These are phyloP conservation scores for Cynocephalus volans DNA, from an alignment of 2,113 vertebrate species.

Conservation along the genomic window DNA sequence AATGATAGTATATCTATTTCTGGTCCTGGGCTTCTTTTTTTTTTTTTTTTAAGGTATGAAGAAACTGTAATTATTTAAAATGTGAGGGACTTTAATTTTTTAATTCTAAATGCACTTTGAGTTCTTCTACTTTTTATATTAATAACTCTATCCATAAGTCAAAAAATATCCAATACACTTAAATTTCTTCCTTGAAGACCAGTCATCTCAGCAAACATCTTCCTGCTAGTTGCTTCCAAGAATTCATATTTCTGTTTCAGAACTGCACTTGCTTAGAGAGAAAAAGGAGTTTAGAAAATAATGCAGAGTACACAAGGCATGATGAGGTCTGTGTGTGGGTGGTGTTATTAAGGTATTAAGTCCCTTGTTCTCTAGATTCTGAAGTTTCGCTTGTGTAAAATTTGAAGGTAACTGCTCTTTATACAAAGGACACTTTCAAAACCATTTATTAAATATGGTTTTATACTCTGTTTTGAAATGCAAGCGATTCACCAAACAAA, in stretches of 20 bases:
- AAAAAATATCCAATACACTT: not conserved
- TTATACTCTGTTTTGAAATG: not conserved
- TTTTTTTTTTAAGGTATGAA: not conserved
- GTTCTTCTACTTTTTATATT: not conserved
- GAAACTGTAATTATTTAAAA: not conserved
- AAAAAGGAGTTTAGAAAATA: not conserved
- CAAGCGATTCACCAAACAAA: conserved; percentile 22
- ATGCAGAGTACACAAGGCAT: not conserved
- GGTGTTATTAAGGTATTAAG: not conserved
- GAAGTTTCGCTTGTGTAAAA: conserved; percentile 2
- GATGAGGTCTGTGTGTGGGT: not conserved
- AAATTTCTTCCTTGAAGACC: not conserved
- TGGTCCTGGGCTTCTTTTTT: not conserved
- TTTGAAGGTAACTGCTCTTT: not conserved
- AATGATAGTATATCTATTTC: not conserved
- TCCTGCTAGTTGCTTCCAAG: not conserved
- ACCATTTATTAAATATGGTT: not conserved
- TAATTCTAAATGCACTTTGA: not conserved
- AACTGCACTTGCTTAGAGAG: conserved; percentile 5
- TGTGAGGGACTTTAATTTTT: not conserved
- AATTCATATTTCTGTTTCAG: conserved; percentile 33
- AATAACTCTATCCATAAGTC: not conserved
- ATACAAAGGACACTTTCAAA: conserved; percentile 17
- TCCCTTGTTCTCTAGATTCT: not conserved
- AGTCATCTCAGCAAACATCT: not conserved